A percentile compares a stretch with the other conserved stretches of the same genome.
Evolutionary conservation across 2,113 vertebrate genomes (phyloP).

Genomic region (Otus sunia): DNA sequence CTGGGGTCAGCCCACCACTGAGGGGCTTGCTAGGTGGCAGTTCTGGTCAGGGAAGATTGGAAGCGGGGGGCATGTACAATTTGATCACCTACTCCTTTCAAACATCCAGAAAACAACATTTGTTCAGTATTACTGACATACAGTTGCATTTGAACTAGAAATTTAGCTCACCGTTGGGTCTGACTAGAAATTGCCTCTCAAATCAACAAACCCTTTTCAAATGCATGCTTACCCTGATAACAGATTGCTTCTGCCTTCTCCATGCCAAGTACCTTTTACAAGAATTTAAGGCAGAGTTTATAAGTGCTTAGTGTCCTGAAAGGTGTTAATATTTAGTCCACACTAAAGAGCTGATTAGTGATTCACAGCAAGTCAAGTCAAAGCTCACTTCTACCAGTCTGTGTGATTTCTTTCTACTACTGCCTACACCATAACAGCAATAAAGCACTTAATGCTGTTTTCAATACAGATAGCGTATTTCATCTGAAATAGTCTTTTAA

Average conservation of each 20-base stretch:
- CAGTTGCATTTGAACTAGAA: neutral
- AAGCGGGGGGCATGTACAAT: neutral
- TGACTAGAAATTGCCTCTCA: neutral
- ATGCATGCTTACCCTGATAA: neutral
- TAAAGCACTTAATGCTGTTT: neutral
- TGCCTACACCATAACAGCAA: neutral
- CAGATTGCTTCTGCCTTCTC: neutral
- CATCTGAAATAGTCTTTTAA: neutral
- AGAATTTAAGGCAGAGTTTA: neutral
- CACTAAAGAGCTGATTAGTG: neutral
- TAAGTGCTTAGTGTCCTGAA: neutral
- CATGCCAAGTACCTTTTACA: neutral
- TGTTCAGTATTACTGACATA: neutral
- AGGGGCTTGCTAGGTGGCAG: neutral
- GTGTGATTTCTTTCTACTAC: neutral
- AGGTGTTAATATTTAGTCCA: slow-evolving; percentile 7
- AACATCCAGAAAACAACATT: neutral
- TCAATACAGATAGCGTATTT: neutral
- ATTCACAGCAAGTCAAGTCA: slow-evolving; percentile 22
- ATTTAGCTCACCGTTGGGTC: neutral
- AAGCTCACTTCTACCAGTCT: neutral
- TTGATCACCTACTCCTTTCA: neutral
- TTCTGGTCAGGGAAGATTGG: neutral
- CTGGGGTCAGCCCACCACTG: neutral
- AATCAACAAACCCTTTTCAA: neutral